Base-by-base conservation (phyloP, 2,113 vertebrate species). In the Centropus bengalensis region DNA sequence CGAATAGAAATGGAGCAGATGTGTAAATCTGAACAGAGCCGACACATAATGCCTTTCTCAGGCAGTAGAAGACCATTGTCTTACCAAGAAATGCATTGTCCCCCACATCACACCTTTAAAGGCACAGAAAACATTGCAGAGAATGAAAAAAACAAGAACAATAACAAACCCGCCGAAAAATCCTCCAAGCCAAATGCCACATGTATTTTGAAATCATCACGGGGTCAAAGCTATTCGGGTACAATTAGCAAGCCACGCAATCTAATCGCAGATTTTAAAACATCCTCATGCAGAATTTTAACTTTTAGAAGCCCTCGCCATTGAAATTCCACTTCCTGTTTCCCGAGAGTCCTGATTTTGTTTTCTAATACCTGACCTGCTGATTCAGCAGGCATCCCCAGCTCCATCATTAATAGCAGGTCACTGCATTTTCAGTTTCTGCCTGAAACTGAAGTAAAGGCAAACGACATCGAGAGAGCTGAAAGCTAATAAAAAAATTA, bases 321-420 rank as follows among this genome's bases (percentile, higher is more conserved):
- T 40, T 77, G 56, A 81, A 89, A 94, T 88, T 91, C 85, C 64
- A 91, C 79, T 80, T 96, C 60, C 89, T 96, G 86, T 96, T 94
- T 93, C 75, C 82, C 88, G 51, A 73, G 14, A 74, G 59, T 19
- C 27, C 63, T 58, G 63, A 68, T 86, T 91, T 88, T 86, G 60
- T 93, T 91, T 87, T 52, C 56, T 70, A 80, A 73, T 14, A 30
- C 42, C 54, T 2, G 30, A 66, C 14, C 32, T 64, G 82, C 70
- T 91, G 89, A 63, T 19, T 95, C 82, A 75, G 82, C 84, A 74
- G 47, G 63, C 27, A 62, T 76, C 84, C 87, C 78, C 78, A 92
- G 75, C 30, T 78, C 33, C 45, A 49, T 44, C 75, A 54, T 70
- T 71, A 71, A 16, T 26, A 88, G 4, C 1, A 6, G 71, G 21